A percentile compares a stretch with the other conserved stretches of the same genome.
These are phyloP conservation scores for Nowickia ferox DNA, from an alignment of 2,888 invertebrate species.

Conservation along the genomic window DNA sequence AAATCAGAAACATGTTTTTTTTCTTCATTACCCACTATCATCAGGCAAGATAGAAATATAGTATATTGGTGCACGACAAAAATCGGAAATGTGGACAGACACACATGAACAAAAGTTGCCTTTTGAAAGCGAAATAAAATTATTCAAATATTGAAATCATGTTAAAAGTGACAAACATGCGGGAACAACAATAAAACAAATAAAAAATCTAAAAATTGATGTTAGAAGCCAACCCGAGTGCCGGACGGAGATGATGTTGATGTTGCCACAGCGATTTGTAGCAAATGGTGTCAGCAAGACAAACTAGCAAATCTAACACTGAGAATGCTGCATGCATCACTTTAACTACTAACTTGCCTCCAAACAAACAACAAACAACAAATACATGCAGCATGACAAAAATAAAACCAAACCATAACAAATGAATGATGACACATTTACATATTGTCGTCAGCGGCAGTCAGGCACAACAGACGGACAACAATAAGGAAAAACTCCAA, in stretches of 20 bases:
- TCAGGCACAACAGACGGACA: constrained; percentile 39
- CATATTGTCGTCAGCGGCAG: constrained; percentile 67
- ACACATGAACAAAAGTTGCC: not conserved
- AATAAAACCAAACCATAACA: constrained; percentile 36
- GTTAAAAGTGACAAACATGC: constrained; percentile 61
- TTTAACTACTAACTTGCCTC: constrained; percentile 34
- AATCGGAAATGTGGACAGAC: constrained; percentile 29
- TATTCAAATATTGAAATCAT: constrained; percentile 60
- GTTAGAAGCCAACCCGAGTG: not conserved
- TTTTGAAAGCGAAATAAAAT: constrained; percentile 13
- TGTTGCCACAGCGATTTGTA: constrained; percentile 59
- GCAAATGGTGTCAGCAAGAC: constrained; percentile 77
- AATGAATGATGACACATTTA: constrained; percentile 71
- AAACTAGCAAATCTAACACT: constrained; percentile 50
- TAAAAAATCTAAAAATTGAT: constrained; percentile 1
- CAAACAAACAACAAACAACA: not conserved
- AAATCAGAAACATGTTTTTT: constrained; percentile 65
- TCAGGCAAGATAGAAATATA: constrained; percentile 30
- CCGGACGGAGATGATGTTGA: constrained; percentile 3
- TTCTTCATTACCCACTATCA: constrained; percentile 31
- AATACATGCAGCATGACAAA: constrained; percentile 26
- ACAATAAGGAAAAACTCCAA: constrained; percentile 15
- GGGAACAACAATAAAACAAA: constrained; percentile 43
- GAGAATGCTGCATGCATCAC: constrained; percentile 16
- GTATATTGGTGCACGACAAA: constrained; percentile 39